phyloP scores from a whole-genome alignment of 2,113 vertebrate genomes.

The Neogobius melanostomus region DNA sequence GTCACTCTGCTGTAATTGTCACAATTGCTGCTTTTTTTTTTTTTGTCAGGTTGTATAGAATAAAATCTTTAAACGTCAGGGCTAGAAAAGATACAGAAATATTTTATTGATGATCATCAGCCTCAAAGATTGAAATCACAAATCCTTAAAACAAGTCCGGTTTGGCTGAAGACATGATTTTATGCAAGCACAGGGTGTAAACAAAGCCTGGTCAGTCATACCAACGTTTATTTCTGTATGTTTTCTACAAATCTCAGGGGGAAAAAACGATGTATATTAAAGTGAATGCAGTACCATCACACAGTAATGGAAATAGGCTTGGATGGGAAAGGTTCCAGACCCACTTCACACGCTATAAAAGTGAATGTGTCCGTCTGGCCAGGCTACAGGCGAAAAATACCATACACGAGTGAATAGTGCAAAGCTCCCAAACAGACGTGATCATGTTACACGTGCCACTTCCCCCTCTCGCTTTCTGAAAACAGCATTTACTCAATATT shows the following conservation, averaged over 20 bases:
- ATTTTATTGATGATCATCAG: constrained; percentile 63
- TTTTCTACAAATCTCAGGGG: neutral
- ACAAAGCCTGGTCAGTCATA: constrained; percentile 21
- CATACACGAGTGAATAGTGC: constrained; percentile 55
- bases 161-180: constrained; percentile 74
- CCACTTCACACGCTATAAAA: constrained; percentile 3
- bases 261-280: neutral
- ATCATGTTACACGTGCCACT: constrained; percentile 4
- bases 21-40: neutral
- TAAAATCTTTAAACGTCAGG: constrained; percentile 4
- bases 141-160: constrained; percentile 33
- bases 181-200: constrained; percentile 56
- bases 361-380: neutral
- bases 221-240: neutral
- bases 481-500: neutral
- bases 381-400: constrained; percentile 12
- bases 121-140: constrained; percentile 45
- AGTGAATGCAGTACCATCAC: neutral
- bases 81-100: constrained; percentile 36
- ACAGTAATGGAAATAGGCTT: neutral
- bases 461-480: constrained; percentile 29
- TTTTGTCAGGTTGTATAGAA: neutral
- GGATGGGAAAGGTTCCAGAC: neutral
- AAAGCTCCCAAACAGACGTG: constrained; percentile 23
- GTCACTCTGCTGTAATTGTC: too few species aligned